These are phyloP conservation scores for Muntiacus muntjak DNA, from an alignment of 2,113 vertebrate genomes.

Conservation along the genomic window DNA sequence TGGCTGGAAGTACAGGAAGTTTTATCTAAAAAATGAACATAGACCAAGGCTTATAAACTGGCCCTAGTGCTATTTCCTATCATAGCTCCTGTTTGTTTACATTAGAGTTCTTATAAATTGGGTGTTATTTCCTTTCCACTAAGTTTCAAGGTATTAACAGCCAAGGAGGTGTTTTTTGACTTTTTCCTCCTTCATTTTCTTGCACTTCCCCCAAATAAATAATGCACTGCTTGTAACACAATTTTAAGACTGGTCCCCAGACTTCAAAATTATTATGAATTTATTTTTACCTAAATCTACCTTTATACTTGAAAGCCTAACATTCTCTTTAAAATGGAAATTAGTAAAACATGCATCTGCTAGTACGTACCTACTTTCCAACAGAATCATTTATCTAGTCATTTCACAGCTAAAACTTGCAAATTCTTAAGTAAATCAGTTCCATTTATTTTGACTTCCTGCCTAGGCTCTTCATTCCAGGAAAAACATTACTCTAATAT, in stretches of 20 bases:
- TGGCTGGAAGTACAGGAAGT: constrained; percentile 44
- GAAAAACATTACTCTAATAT: constrained; percentile 64
- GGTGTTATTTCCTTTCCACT: constrained; percentile 71
- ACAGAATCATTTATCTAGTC: constrained; percentile 47
- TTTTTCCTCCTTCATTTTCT: constrained; percentile 28
- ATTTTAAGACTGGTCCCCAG: constrained; percentile 24
- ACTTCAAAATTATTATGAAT: constrained; percentile 18
- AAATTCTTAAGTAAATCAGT: constrained; percentile 66
- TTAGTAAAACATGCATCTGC: not conserved
- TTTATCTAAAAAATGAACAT: constrained; percentile 69
- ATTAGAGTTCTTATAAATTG: constrained; percentile 69
- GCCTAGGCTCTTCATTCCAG: constrained; percentile 57
- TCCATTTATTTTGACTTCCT: constrained; percentile 68
- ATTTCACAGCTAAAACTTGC: constrained; percentile 52
- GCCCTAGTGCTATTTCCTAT: constrained; percentile 60
- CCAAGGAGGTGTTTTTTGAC: constrained; percentile 38
- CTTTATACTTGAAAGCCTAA: not conserved
- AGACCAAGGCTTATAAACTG: constrained; percentile 58
- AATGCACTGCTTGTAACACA: constrained; percentile 36
- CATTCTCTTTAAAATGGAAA: constrained; percentile 32
- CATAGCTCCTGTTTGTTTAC: constrained; percentile 71
- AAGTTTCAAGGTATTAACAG: constrained; percentile 70
- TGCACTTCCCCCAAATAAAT: constrained; percentile 50
- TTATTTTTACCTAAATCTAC: constrained; percentile 33
- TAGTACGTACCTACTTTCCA: not conserved